Evolutionary conservation across 23 tunicate genomes (phyloP), one percentile per base, ranked within the genome.

Genomic region (Styela clava): DNA sequence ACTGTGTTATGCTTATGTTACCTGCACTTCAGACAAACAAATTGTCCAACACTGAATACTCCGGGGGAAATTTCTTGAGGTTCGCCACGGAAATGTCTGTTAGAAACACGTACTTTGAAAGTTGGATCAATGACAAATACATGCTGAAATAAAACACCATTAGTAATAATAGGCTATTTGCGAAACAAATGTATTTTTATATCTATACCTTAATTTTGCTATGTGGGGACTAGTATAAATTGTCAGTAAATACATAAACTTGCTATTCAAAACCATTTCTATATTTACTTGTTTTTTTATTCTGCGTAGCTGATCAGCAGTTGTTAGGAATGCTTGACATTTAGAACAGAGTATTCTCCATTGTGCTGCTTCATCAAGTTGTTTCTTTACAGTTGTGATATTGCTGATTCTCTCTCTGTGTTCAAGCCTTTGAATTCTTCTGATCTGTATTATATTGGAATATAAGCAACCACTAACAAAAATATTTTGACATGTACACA

Each of bases 281-380:
- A n/a, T 31, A 32, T 34, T 30, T 63, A 85, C 89, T 67, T 88
- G 86, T 1, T 78, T 78, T 33, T 88, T 83, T 25, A 88, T 88
- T 36, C 70, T 68, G 24, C 79, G 70, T 20, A 88, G 35, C 19
- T 77, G 80, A 25, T 83, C 78, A 22, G 87, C 82, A n/a, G 94
- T 69, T 21, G 94, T 88, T 7, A 84, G 62, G 9, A 26, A 18
- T 56, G 32, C 68, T 34, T 77, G 74, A 63, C 94, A 88, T 27
- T 81, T 62, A 3, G 77, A 69, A 51, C 94, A 88, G 3, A 78
- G 74, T 19, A 88, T 24, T 19, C 63, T 18, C 37, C 78, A 86
- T 35, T 62, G 22, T n/a, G 35, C 35, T 19, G 63, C 83, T 33
- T 82, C 74, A 29, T n/a, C 24, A 7, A 24, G 25, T 56, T 7